Evolutionary conservation across 2,888 invertebrate genomes (phyloP).

Genomic region (Drosophila recens): DNA sequence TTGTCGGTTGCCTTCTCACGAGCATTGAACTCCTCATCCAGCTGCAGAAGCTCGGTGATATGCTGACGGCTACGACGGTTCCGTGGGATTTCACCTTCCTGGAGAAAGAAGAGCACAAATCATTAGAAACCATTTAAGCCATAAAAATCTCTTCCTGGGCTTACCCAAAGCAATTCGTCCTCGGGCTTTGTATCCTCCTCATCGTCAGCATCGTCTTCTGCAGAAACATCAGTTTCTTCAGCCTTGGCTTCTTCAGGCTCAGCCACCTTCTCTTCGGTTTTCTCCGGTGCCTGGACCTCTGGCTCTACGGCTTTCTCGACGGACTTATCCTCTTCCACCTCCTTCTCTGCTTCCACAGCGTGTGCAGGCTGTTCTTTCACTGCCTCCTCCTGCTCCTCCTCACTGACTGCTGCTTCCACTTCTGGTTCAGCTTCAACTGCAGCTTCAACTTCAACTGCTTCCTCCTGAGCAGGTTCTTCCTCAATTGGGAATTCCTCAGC

Average conservation of each 20-base stretch:
- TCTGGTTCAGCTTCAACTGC: constrained; percentile 80
- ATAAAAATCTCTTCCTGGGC: constrained; percentile 28
- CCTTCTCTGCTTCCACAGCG: constrained; percentile 19
- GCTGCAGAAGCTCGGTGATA: constrained; percentile 91
- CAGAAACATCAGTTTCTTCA: constrained; percentile 47
- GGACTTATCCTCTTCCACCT: constrained; percentile 59
- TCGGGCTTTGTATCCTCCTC: constrained; percentile 87
- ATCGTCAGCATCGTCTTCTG: constrained; percentile 41
- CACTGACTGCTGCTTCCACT: constrained; percentile 7
- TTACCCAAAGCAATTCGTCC: constrained; percentile 88
- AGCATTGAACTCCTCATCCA: constrained; percentile 91
- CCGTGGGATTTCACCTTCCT: constrained; percentile 91
- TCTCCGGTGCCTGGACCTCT: constrained; percentile 40
- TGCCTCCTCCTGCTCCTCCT: constrained; percentile 34
- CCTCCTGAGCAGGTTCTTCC: constrained; percentile 60
- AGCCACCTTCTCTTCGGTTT: constrained; percentile 66
- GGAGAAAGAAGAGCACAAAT: background rate
- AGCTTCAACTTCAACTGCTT: constrained; percentile 44
- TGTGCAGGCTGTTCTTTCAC: constrained; percentile 22
- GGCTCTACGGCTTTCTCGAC: constrained; percentile 63
- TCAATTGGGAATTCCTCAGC: constrained; percentile 76
- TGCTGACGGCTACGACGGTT: constrained; percentile 92
- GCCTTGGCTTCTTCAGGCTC: constrained; percentile 43
- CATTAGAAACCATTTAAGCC: background rate
- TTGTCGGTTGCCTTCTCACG: constrained; percentile 90